phyloP scores from a whole-genome alignment of 2,888 invertebrate genomes.

The Athetis lepigone region DNA sequence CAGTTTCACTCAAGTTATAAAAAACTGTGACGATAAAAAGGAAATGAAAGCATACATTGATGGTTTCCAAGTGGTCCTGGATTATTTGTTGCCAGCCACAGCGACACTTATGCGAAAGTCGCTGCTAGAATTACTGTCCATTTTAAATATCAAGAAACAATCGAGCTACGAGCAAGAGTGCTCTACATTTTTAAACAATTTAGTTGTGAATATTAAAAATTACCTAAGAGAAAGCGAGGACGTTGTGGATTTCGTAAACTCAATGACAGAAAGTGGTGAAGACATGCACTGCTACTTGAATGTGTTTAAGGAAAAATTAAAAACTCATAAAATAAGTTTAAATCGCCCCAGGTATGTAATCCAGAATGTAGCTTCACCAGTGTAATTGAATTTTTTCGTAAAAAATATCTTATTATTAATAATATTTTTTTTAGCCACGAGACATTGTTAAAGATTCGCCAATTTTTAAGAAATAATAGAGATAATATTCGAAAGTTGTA shows the following conservation, averaged over 20 bases:
- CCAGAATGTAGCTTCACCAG: neutral
- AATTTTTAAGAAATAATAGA: conserved; percentile 89
- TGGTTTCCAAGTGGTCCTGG: conserved; percentile 84
- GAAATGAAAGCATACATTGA: conserved; percentile 75
- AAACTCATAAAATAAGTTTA: conserved; percentile 73
- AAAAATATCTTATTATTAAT: neutral
- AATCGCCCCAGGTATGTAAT: conserved; percentile 77
- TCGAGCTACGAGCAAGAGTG: conserved; percentile 75
- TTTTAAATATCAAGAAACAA: conserved; percentile 85
- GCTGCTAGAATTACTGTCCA: conserved; percentile 88
- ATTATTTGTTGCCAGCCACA: conserved; percentile 81
- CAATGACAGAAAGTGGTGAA: conserved; percentile 68
- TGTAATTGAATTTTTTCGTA: neutral
- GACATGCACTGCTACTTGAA: conserved; percentile 61
- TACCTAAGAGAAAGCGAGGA: conserved; percentile 85
- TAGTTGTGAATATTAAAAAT: conserved; percentile 88
- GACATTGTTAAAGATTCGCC: conserved; percentile 88
- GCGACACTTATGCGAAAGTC: conserved; percentile 82
- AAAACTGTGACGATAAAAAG: conserved; percentile 73
- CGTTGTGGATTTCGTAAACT: conserved; percentile 75
- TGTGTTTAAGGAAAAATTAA: conserved; percentile 75
- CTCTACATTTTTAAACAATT: conserved; percentile 83
- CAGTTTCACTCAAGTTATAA: conserved; percentile 88
- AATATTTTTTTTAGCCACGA: conserved; percentile 81
- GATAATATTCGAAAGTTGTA: conserved; percentile 87